phyloP scores from a whole-genome alignment of 2,888 invertebrate genomes.

The Polydrusus tereticollis region DNA sequence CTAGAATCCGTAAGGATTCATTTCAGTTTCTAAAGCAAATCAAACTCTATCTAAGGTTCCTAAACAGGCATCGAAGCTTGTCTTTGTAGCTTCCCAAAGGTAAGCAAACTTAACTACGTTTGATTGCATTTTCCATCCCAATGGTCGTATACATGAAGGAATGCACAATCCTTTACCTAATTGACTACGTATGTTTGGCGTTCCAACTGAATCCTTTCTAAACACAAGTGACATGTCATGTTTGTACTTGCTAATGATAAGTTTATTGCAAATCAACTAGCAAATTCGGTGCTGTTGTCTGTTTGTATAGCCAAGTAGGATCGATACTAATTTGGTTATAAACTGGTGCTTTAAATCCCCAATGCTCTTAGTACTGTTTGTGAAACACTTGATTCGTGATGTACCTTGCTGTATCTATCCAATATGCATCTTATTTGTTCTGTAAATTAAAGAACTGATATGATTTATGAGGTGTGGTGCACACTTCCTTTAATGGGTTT shows the following conservation, averaged over 20 bases:
- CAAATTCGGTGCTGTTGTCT: slow-evolving; percentile 1
- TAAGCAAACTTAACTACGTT: slow-evolving; percentile 41
- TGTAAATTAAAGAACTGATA: neutral
- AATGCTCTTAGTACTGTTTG: slow-evolving; percentile 1
- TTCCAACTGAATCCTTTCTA: slow-evolving; percentile 9
- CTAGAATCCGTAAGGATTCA: no score
- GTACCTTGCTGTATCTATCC: neutral
- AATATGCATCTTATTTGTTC: neutral
- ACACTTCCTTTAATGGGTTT: no score
- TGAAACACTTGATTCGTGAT: slow-evolving; percentile 1
- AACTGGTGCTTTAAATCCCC: slow-evolving; percentile 8
- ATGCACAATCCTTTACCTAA: slow-evolving; percentile 34
- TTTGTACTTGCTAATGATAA: slow-evolving; percentile 16
- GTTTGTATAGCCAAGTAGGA: slow-evolving; percentile 4
- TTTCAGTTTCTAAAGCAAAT: neutral
- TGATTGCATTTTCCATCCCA: slow-evolving; percentile 41
- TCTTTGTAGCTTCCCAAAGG: slow-evolving; percentile 41
- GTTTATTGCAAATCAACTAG: slow-evolving; percentile 19
- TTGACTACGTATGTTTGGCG: slow-evolving; percentile 13
- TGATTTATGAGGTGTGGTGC: neutral
- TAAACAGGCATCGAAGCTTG: slow-evolving; percentile 33
- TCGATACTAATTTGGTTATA: slow-evolving; percentile 23
- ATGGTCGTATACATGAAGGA: slow-evolving; percentile 17
- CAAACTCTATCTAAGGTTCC: neutral
- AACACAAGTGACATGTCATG: slow-evolving; percentile 21